Evolutionary conservation across 2,797 vertebrate genomes (phyloP), one percentile per base, ranked within the genome.

Genomic region (Leptodactylus fallax): DNA sequence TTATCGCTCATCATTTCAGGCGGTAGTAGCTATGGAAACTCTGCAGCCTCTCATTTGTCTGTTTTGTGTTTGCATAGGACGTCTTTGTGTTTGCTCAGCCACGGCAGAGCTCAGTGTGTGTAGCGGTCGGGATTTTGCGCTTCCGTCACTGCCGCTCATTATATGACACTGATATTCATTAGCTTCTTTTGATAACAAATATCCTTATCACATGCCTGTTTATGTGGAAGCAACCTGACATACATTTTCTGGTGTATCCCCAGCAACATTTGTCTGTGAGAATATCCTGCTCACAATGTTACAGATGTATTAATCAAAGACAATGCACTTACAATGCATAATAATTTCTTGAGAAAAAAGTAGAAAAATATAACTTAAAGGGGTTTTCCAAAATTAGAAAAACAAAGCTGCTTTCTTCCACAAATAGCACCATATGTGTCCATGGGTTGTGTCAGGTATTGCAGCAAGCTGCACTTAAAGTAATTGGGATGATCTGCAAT

Each of bases 1-100:
- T 77, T 78, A 56, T 82, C 78, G 55, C 78, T 85, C 83, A 85
- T 80, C 77, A 88, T 77, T 85, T 77, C 60, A 67, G 69, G 10
- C 69, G 65, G 60, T 53, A 65, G 87, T 89, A 85, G 79, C 87
- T 89, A 89, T 89, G 87, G 83, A 86, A 86, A 89, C 87, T 81
- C 78, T 69, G 21, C 25, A 10, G 63, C 51, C 58, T 81, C 79
- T 77, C 83, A 78, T 69, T 60, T 77, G 84, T 86, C 83, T 85
- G 69, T 25, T 82, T 49, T 53, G 36, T 67, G 78, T 82, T 89
- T 81, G 65, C 65, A 65, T 69, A 83, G 72, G 19, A 27, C 45
- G 12, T 79, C 72, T 56, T 49, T 60, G 17, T 88, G 76, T 85
- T 88, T 77, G 58, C 49, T 76, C 51, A 77, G 49, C 36, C 36